Base-by-base conservation (phyloP, 2,797 vertebrate genomes). In the Syngnathus acus region DNA sequence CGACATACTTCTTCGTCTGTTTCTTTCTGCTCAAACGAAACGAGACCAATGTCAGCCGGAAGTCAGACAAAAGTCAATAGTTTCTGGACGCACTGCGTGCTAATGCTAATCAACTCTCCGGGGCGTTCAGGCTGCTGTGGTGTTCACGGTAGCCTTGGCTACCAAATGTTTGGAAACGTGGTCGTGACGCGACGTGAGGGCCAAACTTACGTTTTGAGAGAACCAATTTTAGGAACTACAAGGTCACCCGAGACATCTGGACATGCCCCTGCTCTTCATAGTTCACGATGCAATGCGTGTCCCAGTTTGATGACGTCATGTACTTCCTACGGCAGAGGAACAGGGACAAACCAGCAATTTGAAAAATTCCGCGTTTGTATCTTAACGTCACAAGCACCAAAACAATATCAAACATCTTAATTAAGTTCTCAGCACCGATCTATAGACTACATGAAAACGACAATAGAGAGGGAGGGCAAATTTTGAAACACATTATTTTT, bases 1-100 rank as follows among this genome's bases (percentile, higher is more conserved):
- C 1, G 92, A 90, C 92, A 93, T 93, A 2, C 9, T 85, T 73
- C 26, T 54, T 45, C 69, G 67, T 13, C 65, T 68, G 79, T 68
- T 6, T 13, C 3, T 1, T 32, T 13, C 42, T 2, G 10, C 4
- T 69, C 0, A 63, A n/a, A n/a, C 4, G 47, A 19, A 50, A 17
- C 47, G 5, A 50, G 17, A 50, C 16, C 16, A n/a, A 32, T 32
- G 32, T 32, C 32, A 32, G 32, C 32, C 32, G 32, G 32, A 32
- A 32, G 47, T 43, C 42, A 13, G 11, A 13, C 3, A 1, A 43
- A 43, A 50, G 47, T 51, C 50, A 5, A 1, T 9, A 8, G 26
- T 17, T 13, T 1, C 11, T 58, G 11, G 45, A 47, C 16, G 16
- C 45, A 57, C 26, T 1, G 8, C 2, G 26, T 7, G 55, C 26